phyloP scores from a whole-genome alignment of 2,888 invertebrate genomes.

The Timandra comae region DNA sequence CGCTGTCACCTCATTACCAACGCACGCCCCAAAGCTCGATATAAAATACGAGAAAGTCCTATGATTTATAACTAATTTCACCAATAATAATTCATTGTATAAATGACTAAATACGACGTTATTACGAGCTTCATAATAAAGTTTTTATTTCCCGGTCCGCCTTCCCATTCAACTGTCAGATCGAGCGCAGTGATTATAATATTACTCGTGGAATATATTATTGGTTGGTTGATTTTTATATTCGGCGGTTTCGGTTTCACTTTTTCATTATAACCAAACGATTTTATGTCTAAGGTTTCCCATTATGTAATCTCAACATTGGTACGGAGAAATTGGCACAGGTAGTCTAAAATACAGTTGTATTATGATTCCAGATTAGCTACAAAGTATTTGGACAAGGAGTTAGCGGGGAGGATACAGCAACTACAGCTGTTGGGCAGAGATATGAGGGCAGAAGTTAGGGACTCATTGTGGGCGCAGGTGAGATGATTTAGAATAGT shows the following conservation, averaged over 20 bases:
- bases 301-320: no score
- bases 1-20: slow-evolving; percentile 9
- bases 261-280: no score
- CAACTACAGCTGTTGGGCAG: slow-evolving; percentile 88
- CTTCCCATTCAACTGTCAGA: no score
- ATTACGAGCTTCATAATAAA: slow-evolving; percentile 1
- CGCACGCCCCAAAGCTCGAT: slow-evolving; percentile 16
- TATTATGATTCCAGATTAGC: slow-evolving; percentile 81
- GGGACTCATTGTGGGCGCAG: slow-evolving; percentile 86
- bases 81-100: slow-evolving; percentile 16
- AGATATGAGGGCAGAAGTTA: slow-evolving; percentile 86
- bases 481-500: slow-evolving; percentile 39
- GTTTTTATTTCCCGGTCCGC: neutral
- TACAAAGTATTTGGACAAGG: slow-evolving; percentile 91
- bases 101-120: slow-evolving; percentile 17
- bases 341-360: no score
- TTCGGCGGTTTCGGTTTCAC: no score
- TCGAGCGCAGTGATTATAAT: no score
- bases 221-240: no score
- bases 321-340: no score
- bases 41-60: slow-evolving; percentile 13
- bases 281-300: no score
- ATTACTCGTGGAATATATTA: no score
- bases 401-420: slow-evolving; percentile 88
- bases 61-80: slow-evolving; percentile 20